Base-by-base conservation (phyloP, 2,113 vertebrate genomes). In the Oreochromis spilurus region DNA sequence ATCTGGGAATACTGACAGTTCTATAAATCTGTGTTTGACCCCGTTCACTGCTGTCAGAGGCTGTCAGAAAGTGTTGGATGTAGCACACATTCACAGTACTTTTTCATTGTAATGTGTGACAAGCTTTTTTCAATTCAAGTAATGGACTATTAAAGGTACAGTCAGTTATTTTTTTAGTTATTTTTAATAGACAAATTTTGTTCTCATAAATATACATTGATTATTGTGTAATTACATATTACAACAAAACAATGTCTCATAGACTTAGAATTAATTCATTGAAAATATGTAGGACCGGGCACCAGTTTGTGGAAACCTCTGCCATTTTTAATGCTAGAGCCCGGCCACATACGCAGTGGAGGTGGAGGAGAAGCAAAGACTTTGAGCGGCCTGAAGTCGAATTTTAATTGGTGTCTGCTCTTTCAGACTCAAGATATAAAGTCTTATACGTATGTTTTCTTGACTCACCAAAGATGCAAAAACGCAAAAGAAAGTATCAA, bases 111-210 rank as follows among this genome's bases (percentile, higher is more conserved):
- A 21, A 21, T 21, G 21, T 21, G 21, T 21, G 21, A 21, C 21
- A 21, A 21, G 21, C 21, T 7, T 65, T 65, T 65, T 38, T 65
- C 10, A 67, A 0, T 67, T 67, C 6, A 2, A 13, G 36, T 40
- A 67, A 67, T 67, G 19, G 62, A 40, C 36, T 67, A 67, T 40
- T 40, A 67, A 67, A 67, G 62, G 7, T 40, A 40, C 34, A 38
- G 2, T 65, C 10, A 3, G 2, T 62, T 60, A 2, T 0, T 12
- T 5, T 11, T 4, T 12, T 2, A 1, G 0, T 6, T 67, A 3
- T 29, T 36, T 38, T 21, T 13, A 8, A 67, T 67, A 67, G 19
- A 67, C 40, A 67, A 67, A 67, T 38, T 0, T 0, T 65, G 19
- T 21, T 21, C 0, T 38, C 1, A 12, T 38, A 21, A 65, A 65